Evolutionary conservation across 2,888 invertebrate species (phyloP), one percentile per base, ranked within the genome.

Genomic region (Clusia tigrina): DNA sequence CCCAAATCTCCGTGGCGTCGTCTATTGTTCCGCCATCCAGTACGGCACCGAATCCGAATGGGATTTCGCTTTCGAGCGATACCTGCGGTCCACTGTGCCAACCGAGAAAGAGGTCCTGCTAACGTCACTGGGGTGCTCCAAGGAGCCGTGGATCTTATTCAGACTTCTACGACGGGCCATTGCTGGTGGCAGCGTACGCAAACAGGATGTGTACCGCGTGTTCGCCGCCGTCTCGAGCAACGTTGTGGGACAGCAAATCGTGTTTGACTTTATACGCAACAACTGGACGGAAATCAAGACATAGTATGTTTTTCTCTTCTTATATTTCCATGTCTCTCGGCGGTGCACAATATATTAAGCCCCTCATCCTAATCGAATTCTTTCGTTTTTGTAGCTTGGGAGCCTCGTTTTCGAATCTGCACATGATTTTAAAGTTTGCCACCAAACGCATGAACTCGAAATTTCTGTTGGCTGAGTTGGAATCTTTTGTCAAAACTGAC

Each of bases 1-100:
- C 23, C 91, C 94, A 0, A 94, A 95, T 79, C 81, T 95, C 42
- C 91, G 93, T 54, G 88, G 88, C 24, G 89, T 92, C 1, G 92
- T 96, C 1, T 96, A 95, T 83, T 96, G 96, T 78, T 90, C 92
- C 1, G 95, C 93, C 0, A 89, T 97, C 6, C 87, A 89, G 61
- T 88, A 91, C 10, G 96, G 96, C 0, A 91, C 92, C 0, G 90
- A 92, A 69, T 86, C 87, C 0, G 95, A 95, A 78, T 97, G 96
- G 96, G 88, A 92, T 67, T 96, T 96, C 80, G 91, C 92, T 0
- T 95, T 94, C 89, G 86, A 91, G 54, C 86, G 91, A 26, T 96
- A 93, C 79, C 80, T 88, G 38, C 88, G 87, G 2, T 89, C 93
- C 1, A 90, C 90, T 67, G 90, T 93, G 0, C 93, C 93, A 0